Conservation (phyloP, 2,113 vertebrate species). For the Silurus meridionalis region DNA sequence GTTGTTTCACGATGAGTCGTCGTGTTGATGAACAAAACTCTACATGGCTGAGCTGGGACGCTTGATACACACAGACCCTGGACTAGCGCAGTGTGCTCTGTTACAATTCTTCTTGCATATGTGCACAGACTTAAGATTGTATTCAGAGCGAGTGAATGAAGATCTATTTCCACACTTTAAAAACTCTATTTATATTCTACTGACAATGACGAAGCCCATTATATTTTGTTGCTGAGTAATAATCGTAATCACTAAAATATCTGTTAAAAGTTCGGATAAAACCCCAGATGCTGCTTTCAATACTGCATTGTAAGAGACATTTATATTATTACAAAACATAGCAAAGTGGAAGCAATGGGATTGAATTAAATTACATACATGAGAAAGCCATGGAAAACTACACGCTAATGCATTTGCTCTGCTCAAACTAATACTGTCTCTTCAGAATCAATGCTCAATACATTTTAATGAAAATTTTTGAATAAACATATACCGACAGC, state of each 20-base stretch:
- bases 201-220: conserved; percentile 40
- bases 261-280: conserved; percentile 39
- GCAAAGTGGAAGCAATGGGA: conserved; percentile 29
- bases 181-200: conserved; percentile 38
- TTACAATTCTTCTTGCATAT: not conserved
- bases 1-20: conserved; percentile 21
- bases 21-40: not conserved
- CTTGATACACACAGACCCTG: conserved; percentile 2
- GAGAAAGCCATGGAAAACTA: conserved; percentile 44
- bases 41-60: conserved; percentile 2
- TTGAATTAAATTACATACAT: conserved; percentile 34
- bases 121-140: not conserved
- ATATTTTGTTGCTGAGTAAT: conserved; percentile 40
- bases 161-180: conserved; percentile 35
- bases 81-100: conserved; percentile 25
- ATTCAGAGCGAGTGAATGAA: conserved; percentile 22
- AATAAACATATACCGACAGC: conserved; percentile 13
- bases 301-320: conserved; percentile 42
- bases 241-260: conserved; percentile 40
- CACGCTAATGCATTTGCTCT: conserved; percentile 33
- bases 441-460: not conserved
- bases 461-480: conserved; percentile 10
- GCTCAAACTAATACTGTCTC: conserved; percentile 13
- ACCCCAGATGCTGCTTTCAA: conserved; percentile 32
- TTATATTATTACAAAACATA: conserved; percentile 30